These are phyloP conservation scores for Sarcophilus harrisii DNA, from an alignment of 2,797 vertebrate genomes.

Conservation along the genomic window DNA sequence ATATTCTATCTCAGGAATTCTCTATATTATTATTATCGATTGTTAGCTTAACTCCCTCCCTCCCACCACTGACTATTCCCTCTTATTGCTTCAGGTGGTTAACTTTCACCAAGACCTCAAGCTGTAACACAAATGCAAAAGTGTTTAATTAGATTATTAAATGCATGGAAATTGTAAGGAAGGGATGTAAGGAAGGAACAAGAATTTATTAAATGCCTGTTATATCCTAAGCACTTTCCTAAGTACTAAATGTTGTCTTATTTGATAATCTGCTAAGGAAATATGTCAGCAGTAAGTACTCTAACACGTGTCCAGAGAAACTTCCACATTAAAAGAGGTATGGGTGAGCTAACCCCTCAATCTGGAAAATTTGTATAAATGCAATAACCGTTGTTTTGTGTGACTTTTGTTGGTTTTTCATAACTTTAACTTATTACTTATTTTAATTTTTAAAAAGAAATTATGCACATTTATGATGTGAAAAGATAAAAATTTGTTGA, in stretches of 20 bases:
- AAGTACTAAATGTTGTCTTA: not conserved
- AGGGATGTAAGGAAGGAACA: not conserved
- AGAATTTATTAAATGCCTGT: not conserved
- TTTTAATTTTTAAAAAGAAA: not conserved
- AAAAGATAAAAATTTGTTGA: not conserved
- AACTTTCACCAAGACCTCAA: too few relatives aligned
- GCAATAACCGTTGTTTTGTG: too few relatives aligned
- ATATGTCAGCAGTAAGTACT: not conserved
- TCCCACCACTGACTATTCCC: not conserved
- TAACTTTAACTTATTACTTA: not conserved
- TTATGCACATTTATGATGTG: not conserved
- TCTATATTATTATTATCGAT: not conserved
- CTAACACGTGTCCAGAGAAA: not conserved
- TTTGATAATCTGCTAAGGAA: not conserved
- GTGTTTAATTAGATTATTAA: too few relatives aligned
- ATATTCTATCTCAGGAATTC: not conserved
- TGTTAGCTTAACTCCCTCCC: not conserved
- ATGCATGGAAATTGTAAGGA: not conserved
- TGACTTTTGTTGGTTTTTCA: not conserved
- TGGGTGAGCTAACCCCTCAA: too few relatives aligned
- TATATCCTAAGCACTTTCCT: not conserved
- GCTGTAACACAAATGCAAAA: too few relatives aligned
- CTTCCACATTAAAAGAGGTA: not conserved
- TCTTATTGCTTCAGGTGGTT: too few relatives aligned
- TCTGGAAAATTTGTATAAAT: not conserved